Evolutionary conservation across 1,140 invertebrate genomes (phyloP), one percentile per base, ranked within the genome.

Genomic region (Musca vetustissima): DNA sequence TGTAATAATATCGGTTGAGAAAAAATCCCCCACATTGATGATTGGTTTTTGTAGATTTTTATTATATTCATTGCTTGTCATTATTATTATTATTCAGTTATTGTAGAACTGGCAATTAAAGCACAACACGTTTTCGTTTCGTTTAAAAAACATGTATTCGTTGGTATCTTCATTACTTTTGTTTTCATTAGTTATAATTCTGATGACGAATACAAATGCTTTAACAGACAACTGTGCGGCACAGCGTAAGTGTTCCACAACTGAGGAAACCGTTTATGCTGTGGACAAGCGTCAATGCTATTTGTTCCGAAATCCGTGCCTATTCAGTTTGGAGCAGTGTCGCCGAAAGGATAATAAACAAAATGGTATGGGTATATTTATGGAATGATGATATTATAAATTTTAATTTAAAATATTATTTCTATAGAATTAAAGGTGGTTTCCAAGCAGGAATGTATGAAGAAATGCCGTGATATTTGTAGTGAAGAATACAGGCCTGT

Each of bases 241-340:
- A 36, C 9, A 17, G 7, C 32, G 57, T 19, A 61, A 43, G 13
- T 61, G 57, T 61, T 61, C 57, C 2, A 43, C 25, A 3, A 19
- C 8, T 15, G 57, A 61, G 15, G 57, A 61, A 36, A 61, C 17
- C 15, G 49, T 53, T 11, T 66, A 49, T 49, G 65, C 65, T 21
- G 17, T 22, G 1, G 65, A 66, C 36, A 17, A 52, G 6, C 2
- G 32, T 6, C 65, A 24, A 13, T 66, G 65, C 21, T 66, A 52
- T 66, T 28, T 66, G 25, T 66, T 36, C 53, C 43, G 65, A 17
- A 66, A 66, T 52, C 25, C 65, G 0, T 66, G 65, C 21, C 9
- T 52, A 4, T 66, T 66, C 24, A 49, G 22, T 19, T 28, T 25
- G 11, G 65, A 50, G 14, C 28, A 50, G 22, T 66, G 65, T 53